These are phyloP conservation scores for Mythimna vitellina DNA, from an alignment of 2,888 invertebrate genomes.

Conservation along the genomic window DNA sequence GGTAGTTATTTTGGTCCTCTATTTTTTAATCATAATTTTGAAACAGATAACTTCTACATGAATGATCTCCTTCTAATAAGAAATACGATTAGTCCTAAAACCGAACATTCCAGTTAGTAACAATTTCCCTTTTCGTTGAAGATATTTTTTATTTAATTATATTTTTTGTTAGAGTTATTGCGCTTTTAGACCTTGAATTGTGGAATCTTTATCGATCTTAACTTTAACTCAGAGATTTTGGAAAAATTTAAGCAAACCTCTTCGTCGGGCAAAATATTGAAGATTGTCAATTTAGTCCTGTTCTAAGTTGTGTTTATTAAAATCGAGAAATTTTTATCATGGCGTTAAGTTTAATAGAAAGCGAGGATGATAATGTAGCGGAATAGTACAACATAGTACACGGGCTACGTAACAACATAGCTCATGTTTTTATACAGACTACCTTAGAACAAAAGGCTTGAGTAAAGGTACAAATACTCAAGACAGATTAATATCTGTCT, in stretches of 20 bases:
- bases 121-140: conserved; percentile 1
- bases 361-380: no score
- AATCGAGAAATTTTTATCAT: no score
- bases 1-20: conserved; percentile 14
- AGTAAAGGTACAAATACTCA: neutral
- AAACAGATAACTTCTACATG: neutral
- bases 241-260: no score
- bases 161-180: conserved; percentile 3
- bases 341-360: no score
- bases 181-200: conserved; percentile 7
- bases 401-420: no score
- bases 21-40: neutral
- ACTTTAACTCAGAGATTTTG: no score
- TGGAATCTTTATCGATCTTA: conserved; percentile 40
- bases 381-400: no score
- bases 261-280: no score
- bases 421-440: no score
- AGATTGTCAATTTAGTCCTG: no score
- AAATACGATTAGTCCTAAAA: conserved; percentile 2
- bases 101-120: conserved; percentile 41
- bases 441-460: no score
- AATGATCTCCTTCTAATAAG: neutral
- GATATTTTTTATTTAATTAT: neutral
- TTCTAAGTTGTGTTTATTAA: no score
- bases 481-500: neutral